Base-by-base conservation (phyloP, 2,113 vertebrate genomes). In the Echinops telfairi region DNA sequence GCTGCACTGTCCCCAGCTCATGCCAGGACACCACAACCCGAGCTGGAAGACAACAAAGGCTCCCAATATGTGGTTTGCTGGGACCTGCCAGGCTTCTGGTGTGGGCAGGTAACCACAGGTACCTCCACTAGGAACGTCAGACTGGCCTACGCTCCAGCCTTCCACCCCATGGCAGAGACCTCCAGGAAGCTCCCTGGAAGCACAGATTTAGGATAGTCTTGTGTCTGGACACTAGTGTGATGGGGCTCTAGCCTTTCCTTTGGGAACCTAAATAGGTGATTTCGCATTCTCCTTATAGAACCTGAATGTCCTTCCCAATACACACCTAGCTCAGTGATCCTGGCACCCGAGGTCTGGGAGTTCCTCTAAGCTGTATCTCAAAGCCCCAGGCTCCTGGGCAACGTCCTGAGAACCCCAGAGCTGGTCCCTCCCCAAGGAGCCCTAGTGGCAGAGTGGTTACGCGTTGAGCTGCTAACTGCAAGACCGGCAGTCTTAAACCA, bases 111-210 rank as follows among this genome's bases (percentile, higher is more conserved):
- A 19, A 76, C 70, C 86, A 25, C 64, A 31, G 10, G 22, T 2
- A 3, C 29, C 33, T 92, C 31, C 38, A 53, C 60, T 9, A 14
- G 38, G 71, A 86, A 57, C 20, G 2, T 20, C 58, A 90, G 60
- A 31, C n/a, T 43, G 23, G 7, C 87, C 57, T 11, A 81, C 47
- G 36, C 38, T 71, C 88, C 10, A 77, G 58, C 38, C 27, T 5
- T 0, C 12, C 53, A n/a, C 27, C 8, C 2, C 0, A 12, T 6
- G 7, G 8, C 68, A 75, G 0, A 6, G 20, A 81, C 27, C n/a
- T 31, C 71, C 15, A 27, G n/a, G 2, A 88, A 83, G 31, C 79
- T 86, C 90, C 79, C 94, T 40, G 22, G 57, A 79, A 68, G 70
- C 53, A 29, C 23, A 57, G 33, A 23, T 36, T 86, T 60, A 57